Evolutionary conservation across 2,113 vertebrate species (phyloP).

Genomic region (Neomonachus schauinslandi): DNA sequence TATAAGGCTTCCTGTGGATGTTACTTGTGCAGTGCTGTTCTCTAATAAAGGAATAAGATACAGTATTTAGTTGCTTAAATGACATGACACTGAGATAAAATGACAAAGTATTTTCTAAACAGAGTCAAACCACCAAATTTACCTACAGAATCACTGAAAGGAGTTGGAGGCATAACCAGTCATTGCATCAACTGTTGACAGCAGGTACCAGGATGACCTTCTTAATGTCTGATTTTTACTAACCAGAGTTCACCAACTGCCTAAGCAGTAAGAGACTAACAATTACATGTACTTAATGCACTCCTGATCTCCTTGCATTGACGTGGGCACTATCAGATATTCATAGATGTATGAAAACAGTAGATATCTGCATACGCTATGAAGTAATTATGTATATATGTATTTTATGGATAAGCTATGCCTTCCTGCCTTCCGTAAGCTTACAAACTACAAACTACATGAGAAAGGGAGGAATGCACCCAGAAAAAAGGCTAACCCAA

Average conservation of each 20-base stretch:
- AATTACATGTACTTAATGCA: background rate
- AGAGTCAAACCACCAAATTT: background rate
- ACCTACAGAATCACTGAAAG: background rate
- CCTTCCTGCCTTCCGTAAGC: background rate
- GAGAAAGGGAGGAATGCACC: background rate
- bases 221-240: background rate
- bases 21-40: constrained; percentile 76
- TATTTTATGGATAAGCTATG: background rate
- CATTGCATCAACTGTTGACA: background rate
- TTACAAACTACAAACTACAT: background rate
- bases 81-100: background rate
- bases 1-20: constrained; percentile 81
- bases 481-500: background rate
- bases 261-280: background rate
- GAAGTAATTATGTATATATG: background rate
- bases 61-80: background rate
- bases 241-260: background rate
- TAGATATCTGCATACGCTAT: background rate
- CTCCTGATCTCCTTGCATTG: background rate
- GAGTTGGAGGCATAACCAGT: rapidly evolving
- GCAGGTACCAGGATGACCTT: background rate
- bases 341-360: background rate
- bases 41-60: constrained; percentile 68
- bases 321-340: background rate
- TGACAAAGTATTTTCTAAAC: background rate